A percentile compares a stretch with the other conserved stretches of the same genome.
Conservation (phyloP, 2,113 vertebrate species). For the Saguinus imperator region DNA sequence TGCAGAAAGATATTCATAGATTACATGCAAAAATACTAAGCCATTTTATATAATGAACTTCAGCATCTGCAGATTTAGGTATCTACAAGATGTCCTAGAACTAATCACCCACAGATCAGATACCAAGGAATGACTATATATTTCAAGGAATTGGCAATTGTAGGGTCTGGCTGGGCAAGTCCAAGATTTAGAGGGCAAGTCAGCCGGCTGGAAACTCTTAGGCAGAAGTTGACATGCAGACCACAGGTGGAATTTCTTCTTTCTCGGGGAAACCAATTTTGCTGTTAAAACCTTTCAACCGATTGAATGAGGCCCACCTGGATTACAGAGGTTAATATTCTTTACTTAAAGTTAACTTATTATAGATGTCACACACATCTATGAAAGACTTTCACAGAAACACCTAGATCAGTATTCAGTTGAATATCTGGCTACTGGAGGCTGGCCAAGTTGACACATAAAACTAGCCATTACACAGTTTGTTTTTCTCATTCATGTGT, state of each 20-base stretch:
- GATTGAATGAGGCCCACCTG: background rate
- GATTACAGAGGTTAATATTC: background rate
- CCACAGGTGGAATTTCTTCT: background rate
- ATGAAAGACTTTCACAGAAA: background rate
- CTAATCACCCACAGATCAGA: background rate
- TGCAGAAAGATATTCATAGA: background rate
- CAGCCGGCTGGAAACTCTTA: background rate
- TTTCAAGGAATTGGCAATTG: background rate
- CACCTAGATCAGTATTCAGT: background rate
- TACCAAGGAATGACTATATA: background rate
- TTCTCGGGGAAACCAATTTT: background rate
- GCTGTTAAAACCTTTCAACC: background rate
- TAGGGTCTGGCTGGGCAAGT: background rate
- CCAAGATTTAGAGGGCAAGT: background rate
- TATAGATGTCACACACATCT: background rate
- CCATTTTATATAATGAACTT: background rate
- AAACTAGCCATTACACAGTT: background rate
- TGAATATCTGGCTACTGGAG: background rate
- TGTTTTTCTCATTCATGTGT: background rate
- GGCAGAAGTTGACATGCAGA: background rate
- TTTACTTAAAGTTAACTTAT: background rate
- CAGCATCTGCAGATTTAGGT: background rate
- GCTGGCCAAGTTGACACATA: background rate
- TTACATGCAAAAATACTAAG: background rate
- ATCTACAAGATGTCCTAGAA: background rate